Evolutionary conservation across 2,113 vertebrate species (phyloP).

Genomic region (Geothlypis trichas): DNA sequence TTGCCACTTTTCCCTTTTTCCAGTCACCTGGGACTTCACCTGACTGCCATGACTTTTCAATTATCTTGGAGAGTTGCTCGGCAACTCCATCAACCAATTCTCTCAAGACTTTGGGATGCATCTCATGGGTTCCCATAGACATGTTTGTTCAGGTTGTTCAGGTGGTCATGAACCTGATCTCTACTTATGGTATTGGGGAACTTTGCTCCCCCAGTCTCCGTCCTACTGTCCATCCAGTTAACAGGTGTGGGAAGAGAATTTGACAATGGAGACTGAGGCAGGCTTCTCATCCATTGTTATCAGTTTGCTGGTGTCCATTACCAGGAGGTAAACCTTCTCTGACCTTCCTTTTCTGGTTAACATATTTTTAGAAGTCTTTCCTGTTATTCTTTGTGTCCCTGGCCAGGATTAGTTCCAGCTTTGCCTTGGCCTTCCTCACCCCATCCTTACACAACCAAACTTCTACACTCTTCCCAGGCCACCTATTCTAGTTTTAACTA

Average conservation of each 20-base stretch:
- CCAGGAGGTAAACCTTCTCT: background rate
- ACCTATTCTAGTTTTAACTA: background rate
- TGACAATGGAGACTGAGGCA: background rate
- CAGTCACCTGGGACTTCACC: background rate
- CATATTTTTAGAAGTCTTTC: background rate
- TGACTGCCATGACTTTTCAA: background rate
- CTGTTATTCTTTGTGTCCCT: background rate
- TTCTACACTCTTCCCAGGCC: no score
- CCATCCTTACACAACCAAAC: background rate
- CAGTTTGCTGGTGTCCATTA: accelerated
- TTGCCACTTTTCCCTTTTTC: background rate
- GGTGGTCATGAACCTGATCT: background rate
- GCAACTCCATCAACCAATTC: background rate
- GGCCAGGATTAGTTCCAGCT: background rate
- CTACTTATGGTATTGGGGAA: background rate
- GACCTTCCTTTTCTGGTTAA: background rate
- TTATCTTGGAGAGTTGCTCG: background rate
- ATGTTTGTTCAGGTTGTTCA: background rate
- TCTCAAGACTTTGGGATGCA: background rate
- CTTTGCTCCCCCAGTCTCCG: background rate
- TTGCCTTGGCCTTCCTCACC: background rate
- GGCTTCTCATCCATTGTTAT: background rate
- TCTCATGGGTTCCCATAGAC: background rate
- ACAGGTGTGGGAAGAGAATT: background rate
- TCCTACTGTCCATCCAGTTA: background rate